Percentiles rank a stretch among this genome's conserved stretches.
phyloP scores from a whole-genome alignment of 2,113 vertebrate genomes.

The Leucoraja erinaceus region DNA sequence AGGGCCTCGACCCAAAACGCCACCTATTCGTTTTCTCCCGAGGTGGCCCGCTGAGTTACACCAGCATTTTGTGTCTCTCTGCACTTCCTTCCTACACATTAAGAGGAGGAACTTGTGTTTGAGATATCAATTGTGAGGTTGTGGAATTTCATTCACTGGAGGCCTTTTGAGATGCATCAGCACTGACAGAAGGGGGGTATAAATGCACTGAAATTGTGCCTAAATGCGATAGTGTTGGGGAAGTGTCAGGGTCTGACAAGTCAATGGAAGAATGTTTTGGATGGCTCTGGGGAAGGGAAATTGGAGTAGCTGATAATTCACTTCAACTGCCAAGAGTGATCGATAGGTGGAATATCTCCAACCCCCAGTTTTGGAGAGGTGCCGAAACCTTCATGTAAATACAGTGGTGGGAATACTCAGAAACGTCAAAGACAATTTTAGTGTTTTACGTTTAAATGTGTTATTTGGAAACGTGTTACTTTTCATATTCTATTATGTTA shows the following conservation, averaged over 20 bases:
- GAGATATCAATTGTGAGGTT: not conserved
- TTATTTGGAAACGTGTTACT: not conserved
- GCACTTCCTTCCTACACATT: too few relatives aligned
- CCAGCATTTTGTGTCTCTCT: too few relatives aligned
- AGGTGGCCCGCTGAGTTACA: too few relatives aligned
- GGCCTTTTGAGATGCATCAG: not conserved
- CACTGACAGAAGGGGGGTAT: not conserved
- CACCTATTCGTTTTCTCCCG: too few relatives aligned
- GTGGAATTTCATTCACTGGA: not conserved
- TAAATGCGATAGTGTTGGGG: not conserved
- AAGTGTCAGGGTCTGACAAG: not conserved
- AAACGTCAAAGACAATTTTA: not conserved
- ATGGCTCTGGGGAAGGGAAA: not conserved
- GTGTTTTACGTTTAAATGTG: not conserved
- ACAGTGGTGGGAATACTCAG: not conserved
- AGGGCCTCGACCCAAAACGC: too few relatives aligned
- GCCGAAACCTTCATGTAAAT: not conserved
- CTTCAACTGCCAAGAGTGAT: not conserved
- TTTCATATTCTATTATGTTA: not conserved
- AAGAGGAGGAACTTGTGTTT: not conserved
- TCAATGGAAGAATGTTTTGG: not conserved
- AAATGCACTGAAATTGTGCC: not conserved
- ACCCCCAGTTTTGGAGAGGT: not conserved
- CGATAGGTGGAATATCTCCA: not conserved
- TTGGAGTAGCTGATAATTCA: not conserved